These are phyloP conservation scores for Mechanitis mazaeus DNA, from an alignment of 2,888 invertebrate species.

Conservation along the genomic window DNA sequence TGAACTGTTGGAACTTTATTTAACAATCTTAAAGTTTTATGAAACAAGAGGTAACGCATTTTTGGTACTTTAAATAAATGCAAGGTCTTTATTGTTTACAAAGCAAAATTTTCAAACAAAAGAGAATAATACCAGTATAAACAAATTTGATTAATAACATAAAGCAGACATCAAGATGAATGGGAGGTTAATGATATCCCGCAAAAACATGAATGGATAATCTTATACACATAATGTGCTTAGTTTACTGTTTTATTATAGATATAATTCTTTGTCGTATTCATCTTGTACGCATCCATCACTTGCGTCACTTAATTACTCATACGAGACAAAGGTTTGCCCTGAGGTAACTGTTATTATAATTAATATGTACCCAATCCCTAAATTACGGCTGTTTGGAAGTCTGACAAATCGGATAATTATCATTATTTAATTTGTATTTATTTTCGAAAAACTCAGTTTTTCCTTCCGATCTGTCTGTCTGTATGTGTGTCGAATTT, in stretches of 20 bases:
- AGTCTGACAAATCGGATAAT: no score
- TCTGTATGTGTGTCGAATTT: no score
- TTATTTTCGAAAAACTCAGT: no score
- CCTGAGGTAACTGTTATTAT: neutral
- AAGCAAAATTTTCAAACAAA: constrained; percentile 20
- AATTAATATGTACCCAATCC: no score
- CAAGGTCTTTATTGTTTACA: constrained; percentile 6
- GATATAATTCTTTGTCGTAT: neutral
- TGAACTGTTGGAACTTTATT: neutral
- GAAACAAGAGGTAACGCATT: neutral
- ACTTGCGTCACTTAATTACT: constrained; percentile 11
- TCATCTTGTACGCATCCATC: constrained; percentile 23
- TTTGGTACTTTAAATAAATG: neutral
- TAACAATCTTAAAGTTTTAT: neutral
- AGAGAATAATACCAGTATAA: constrained; percentile 22
- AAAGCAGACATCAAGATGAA: constrained; percentile 27
- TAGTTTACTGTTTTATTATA: neutral
- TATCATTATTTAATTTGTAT: no score
- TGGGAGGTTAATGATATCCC: constrained; percentile 21
- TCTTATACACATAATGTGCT: constrained; percentile 7
- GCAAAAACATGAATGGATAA: constrained; percentile 18
- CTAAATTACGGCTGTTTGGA: no score
- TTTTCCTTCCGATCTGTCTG: no score
- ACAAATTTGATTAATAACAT: constrained; percentile 22
- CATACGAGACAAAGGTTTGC: neutral